Base-by-base conservation (phyloP, 2,797 vertebrate genomes). In the Kryptopterus vitreolus region DNA sequence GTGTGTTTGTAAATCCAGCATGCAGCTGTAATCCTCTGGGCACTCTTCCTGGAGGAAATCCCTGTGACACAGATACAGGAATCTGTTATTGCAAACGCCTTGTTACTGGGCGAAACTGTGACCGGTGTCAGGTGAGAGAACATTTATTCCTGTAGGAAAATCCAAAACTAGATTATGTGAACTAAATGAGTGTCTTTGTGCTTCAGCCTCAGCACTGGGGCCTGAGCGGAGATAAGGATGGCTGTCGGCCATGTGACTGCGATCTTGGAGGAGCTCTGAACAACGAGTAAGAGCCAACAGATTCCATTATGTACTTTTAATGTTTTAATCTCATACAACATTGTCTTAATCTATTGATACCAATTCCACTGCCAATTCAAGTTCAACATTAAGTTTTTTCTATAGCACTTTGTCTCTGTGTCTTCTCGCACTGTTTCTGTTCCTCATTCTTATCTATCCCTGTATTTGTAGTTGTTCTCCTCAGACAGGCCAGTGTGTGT, bases 1-100 rank as follows among this genome's bases (percentile, higher is more conserved):
- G 53, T 77, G 52, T 80, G 69, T 16, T 38, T 75, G 16, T 71
- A 82, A 62, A 87, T 84, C 79, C 87, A 99, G 98, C 94, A 29
- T 99, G 98, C 87, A 94, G 91, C 0, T 99, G 98, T 87, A 96
- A 94, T 90, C 90, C 90, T 62, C 86, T 96, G 91, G 98, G 98
- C 77, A 98, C 96, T 0, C 88, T 96, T 86, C 94, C 96, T 0
- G 95, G 96, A 43, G 94, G 94, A 88, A 95, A 91, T 89, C 91
- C 95, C 59, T 99, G 98, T 81, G 94, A 98, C 70, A 89, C 93
- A 0, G 77, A 90, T 58, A 94, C 95, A 74, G 98, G 98, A 91
- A 92, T 82, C 81, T 99, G 98, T 90, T 96, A 93, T 89, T 99
- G 98, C 92, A 99, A 98, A 88, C 95, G 96, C 16, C 92, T 96